Percentiles rank a stretch among this genome's conserved stretches.
These are phyloP conservation scores for Batillaria attramentaria DNA, from an alignment of 1,140 invertebrate genomes.

Conservation along the genomic window DNA sequence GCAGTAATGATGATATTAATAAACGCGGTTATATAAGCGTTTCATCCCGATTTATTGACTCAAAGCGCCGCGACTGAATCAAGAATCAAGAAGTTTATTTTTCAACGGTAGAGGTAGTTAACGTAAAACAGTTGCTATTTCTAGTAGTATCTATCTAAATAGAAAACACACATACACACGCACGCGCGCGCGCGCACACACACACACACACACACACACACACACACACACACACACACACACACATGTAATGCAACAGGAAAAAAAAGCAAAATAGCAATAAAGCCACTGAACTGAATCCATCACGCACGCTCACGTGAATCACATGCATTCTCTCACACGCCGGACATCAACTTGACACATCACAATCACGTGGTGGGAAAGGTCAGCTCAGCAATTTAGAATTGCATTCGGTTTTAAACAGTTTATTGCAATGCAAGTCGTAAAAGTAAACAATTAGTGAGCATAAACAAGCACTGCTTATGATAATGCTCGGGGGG, in stretches of 20 bases:
- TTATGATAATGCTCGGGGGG: no score
- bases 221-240: background rate
- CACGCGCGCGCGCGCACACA: background rate
- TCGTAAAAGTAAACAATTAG: no score
- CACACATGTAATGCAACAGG: background rate
- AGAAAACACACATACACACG: slow-evolving; percentile 14
- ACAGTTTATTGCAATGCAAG: background rate
- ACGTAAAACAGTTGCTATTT: no score
- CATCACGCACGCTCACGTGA: background rate
- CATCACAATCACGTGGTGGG: background rate
- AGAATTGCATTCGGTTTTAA: background rate
- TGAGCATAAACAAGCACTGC: no score
- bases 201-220: background rate
- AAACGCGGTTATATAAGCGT: no score
- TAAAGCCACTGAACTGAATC: background rate
- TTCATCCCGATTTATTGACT: no score
- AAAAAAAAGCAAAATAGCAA: background rate
- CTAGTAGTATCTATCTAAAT: no score
- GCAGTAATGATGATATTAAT: no score
- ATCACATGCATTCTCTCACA: background rate
- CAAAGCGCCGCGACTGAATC: no score
- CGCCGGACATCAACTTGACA: background rate
- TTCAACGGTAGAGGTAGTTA: no score
- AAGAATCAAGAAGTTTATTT: no score
- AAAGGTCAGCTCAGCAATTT: background rate